Conservation (phyloP, 2,797 vertebrate species). For the Chelon auratus region DNA sequence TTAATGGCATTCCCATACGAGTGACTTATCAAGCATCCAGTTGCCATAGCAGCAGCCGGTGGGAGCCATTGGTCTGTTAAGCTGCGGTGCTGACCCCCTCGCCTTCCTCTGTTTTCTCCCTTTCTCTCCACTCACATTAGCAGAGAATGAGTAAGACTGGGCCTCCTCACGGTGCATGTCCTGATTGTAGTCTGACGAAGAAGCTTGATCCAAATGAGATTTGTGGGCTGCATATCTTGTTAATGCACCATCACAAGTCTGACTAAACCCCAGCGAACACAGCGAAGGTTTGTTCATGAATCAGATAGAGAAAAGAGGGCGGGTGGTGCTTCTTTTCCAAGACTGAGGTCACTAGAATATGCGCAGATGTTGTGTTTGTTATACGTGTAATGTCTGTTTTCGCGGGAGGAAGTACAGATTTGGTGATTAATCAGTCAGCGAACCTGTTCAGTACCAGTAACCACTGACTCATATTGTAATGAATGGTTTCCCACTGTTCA, state of each 20-base stretch:
- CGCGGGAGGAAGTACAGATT: slow-evolving; percentile 35
- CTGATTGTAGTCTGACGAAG: slow-evolving; percentile 13
- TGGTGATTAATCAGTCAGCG: slow-evolving; percentile 29
- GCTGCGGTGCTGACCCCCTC: slow-evolving; percentile 35
- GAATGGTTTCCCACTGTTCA: slow-evolving; percentile 8
- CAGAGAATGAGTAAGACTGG: slow-evolving; percentile 12
- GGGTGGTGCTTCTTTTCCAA: background rate
- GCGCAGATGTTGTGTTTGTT: slow-evolving; percentile 24
- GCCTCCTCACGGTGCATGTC: slow-evolving; percentile 1
- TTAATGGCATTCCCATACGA: slow-evolving; percentile 30
- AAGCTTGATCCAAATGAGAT: slow-evolving; percentile 33
- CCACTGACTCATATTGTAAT: slow-evolving; percentile 61
- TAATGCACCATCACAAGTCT: slow-evolving; percentile 38
- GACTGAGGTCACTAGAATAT: slow-evolving; percentile 16
- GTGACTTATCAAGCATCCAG: slow-evolving; percentile 58
- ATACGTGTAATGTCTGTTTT: slow-evolving; percentile 28
- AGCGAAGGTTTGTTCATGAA: slow-evolving; percentile 2
- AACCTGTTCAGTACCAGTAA: slow-evolving; percentile 56
- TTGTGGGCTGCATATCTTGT: slow-evolving; percentile 13
- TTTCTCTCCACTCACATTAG: slow-evolving; percentile 4
- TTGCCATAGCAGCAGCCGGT: slow-evolving; percentile 49
- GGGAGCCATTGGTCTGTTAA: slow-evolving; percentile 53
- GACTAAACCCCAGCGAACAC: slow-evolving; percentile 21
- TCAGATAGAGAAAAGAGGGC: slow-evolving; percentile 19
- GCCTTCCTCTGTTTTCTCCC: slow-evolving; percentile 13